phyloP scores from a whole-genome alignment of 2,888 invertebrate genomes.

The Vandiemenella viatica region DNA sequence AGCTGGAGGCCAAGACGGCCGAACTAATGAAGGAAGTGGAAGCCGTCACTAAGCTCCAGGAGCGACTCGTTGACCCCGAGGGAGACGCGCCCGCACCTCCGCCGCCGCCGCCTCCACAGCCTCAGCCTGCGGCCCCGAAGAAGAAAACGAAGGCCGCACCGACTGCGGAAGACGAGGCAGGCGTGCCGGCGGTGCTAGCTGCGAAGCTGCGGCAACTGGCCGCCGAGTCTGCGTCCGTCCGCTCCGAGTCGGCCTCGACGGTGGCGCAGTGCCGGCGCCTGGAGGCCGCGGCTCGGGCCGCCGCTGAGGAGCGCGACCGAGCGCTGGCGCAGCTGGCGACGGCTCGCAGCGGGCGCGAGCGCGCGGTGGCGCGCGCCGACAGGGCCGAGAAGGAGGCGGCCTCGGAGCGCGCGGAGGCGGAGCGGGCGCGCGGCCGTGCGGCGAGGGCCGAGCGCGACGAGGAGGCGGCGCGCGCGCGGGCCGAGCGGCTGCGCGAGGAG shows the following conservation, averaged over 20 bases:
- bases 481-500: background rate
- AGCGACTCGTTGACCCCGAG: background rate
- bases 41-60: slow-evolving; percentile 19
- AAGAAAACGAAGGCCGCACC: background rate
- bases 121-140: background rate
- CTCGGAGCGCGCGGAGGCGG: background rate
- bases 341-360: background rate
- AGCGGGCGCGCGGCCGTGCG: background rate
- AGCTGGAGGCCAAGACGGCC: slow-evolving; percentile 30
- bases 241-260: background rate
- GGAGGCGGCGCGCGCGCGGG: background rate
- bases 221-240: background rate
- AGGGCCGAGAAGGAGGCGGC: background rate
- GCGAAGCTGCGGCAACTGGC: background rate
- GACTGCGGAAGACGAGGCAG: background rate
- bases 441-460: background rate
- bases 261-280: background rate
- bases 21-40: slow-evolving; percentile 26
- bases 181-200: background rate
- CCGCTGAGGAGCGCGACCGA: background rate
- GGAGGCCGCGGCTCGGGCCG: background rate
- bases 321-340: background rate
- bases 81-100: background rate
- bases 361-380: background rate
- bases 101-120: background rate